Evolutionary conservation across 1,140 invertebrate species (phyloP), one percentile per base, ranked within the genome.

Genomic region (Bombus polaris): DNA sequence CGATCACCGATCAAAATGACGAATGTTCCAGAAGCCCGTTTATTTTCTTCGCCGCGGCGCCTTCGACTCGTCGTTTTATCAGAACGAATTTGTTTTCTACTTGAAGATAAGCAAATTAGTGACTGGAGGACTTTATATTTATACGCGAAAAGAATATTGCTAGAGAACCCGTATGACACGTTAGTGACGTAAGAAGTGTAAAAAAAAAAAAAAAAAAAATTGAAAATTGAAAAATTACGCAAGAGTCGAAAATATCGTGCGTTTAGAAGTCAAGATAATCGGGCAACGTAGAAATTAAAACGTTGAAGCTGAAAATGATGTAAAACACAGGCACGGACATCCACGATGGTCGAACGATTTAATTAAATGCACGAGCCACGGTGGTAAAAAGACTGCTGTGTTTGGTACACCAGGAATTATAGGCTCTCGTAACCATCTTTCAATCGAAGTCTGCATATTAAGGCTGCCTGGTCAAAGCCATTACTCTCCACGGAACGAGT

Each of bases 401-500:
- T n/a, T 18, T n/a, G 18, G 47, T 53, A 75, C n/a, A 28, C 57
- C 28, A 53, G 65, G 74, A 78, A 81, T 79, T 65, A 66, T 37
- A 37, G 5, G 70, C 32, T 39, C 53, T 65, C 70, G 70, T 62
- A 44, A 44, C 53, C 80, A 42, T 62, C 70, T 25, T 35, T 62
- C 80, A 5, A 81, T 65, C 70, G 39, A 22, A 44, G 37, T 44
- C 22, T 25, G 42, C 53, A 18, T 74, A 78, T 78, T 78, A 72
- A 71, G 70, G 35, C 42, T 53, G 47, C 25, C 59, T 42, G 80
- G 73, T 59, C 86, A 62, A 59, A 88, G 57, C 86, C 71, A 78
- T 88, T 88, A 88, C 72, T 74, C 86, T 71, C 57, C n/a, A 47
- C 59, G 74, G 57, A 82, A 82, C 81, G 81, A 82, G 81, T 82